Evolutionary conservation across 2,888 invertebrate species (phyloP), one percentile per base, ranked within the genome.

Genomic region (Trissonchulus sp.): DNA sequence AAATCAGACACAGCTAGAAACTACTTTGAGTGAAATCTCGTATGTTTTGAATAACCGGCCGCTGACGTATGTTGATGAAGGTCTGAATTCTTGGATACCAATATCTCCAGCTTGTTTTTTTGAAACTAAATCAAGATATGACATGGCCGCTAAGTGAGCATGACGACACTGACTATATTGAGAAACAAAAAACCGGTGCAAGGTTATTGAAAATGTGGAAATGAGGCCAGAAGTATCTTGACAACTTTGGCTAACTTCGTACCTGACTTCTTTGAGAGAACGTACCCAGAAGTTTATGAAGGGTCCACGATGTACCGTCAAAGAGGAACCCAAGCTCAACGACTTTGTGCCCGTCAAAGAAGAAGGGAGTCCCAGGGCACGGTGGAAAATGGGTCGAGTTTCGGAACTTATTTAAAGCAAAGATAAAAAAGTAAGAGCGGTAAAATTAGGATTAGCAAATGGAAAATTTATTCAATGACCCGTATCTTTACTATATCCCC

Each of bases 51-150:
- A 65, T n/a, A 65, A 34, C 34, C 65, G 65, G 3, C 65, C 65
- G 31, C 31, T 65, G 8, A 34, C 34, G 31, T 65, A 65, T n/a
- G 65, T 65, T n/a, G 65, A 65, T 3, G 34, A 8, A 31, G 65
- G 34, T 18, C 8, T 65, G 8, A n/a, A n/a, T n/a, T n/a, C n/a
- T n/a, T n/a, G n/a, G n/a, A n/a, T n/a, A n/a, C n/a, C n/a, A n/a
- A 15, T 65, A 30, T 31, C 65, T 65, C 65, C 65, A n/a, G 65
- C 65, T 65, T 34, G 34, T 65, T 65, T 65, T 65, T 30, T 18
- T 65, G 31, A 34, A 34, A 31, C 31, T 30, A 65, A 30, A 30
- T 8, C 65, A 65, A 18, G 28, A 34, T 65, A 34, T n/a, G n/a
- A n/a, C 31, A 65, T 65, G 28, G n/a, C 65, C 65, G 34, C 65